Evolutionary conservation across 1,140 invertebrate species (phyloP).

Genomic region (Lysiphlebus fabarum): DNA sequence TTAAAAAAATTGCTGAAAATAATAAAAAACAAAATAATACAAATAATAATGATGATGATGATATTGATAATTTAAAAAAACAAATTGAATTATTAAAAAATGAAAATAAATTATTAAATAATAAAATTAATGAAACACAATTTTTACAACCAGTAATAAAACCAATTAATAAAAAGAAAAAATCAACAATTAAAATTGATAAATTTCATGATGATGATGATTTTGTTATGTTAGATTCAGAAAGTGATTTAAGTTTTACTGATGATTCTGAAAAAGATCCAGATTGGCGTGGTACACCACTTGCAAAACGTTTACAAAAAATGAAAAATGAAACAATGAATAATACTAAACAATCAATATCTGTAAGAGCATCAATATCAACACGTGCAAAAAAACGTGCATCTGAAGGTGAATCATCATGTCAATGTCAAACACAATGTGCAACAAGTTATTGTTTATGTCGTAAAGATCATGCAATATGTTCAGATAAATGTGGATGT

Average conservation of each 20-base stretch:
- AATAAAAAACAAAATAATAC: slow-evolving; percentile 6
- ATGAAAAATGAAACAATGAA: background rate
- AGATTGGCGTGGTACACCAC: slow-evolving; percentile 66
- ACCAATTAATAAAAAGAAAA: too few species aligned
- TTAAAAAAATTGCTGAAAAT: slow-evolving; percentile 27
- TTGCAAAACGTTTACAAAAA: slow-evolving; percentile 46
- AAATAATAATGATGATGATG: too few species aligned
- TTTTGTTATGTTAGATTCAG: background rate
- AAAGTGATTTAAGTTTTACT: slow-evolving; percentile 36
- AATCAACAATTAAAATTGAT: background rate
- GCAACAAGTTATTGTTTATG: slow-evolving; percentile 60
- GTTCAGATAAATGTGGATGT: slow-evolving; percentile 57
- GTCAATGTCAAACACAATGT: slow-evolving; percentile 62
- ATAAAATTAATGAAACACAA: too few species aligned
- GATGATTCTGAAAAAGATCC: slow-evolving; percentile 61
- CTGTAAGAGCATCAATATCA: background rate
- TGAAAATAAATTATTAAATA: too few species aligned
- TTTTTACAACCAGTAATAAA: too few species aligned
- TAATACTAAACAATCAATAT: too few species aligned
- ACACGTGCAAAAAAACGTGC: slow-evolving; percentile 46
- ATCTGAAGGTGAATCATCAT: slow-evolving; percentile 55
- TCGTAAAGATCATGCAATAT: slow-evolving; percentile 52
- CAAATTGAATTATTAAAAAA: background rate
- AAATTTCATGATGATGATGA: background rate
- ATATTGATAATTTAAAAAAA: slow-evolving; percentile 13